Evolutionary conservation across 2,888 invertebrate species (phyloP), one percentile per base, ranked within the genome.

Genomic region (Brachyptera putata): DNA sequence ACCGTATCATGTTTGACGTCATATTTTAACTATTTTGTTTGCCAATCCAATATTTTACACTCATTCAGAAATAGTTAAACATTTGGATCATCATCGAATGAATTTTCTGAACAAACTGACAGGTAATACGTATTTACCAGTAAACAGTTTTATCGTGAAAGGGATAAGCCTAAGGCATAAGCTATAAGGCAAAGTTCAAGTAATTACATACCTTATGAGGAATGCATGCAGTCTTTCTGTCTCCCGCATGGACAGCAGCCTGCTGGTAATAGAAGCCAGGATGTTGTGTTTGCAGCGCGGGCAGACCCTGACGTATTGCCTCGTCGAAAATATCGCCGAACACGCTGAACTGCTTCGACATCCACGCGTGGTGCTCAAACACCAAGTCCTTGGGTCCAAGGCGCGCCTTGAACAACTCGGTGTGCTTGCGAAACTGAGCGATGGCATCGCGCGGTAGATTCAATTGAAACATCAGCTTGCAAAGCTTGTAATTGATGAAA

Each of bases 301-400:
- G 91, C 63, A 97, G 79, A 3, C 96, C 96, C 67, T 87, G 83
- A 68, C 89, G 85, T 25, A 97, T 94, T 14, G 97, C 96, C 74
- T 95, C 93, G 76, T 95, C 94, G 80, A 99, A 98, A 63, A 97
- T 79, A 71, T 96, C 95, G 39, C 93, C 98, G 80, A 98, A 98
- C 62, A 86, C 81, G 72, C 83, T 82, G 70, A 84, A 81, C 84
- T 97, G 96, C 77, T 90, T 88, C 16, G 93, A 89, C 73, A 97
- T 82, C 96, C 96, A 98, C 2, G 93, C 92, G 76, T 90, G 86
- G 76, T 97, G 96, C 74, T 99, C 98, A 79, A 98, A 97, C 14
- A 86, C 79, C 60, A 95, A 78, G 69, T 92, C 93, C 65, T 86
- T 84, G 60, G 89, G 87, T 2, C 96, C 97, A 65, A 86, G 81